Base-by-base conservation (phyloP, 2,888 invertebrate genomes). In the Adineta ricciae region DNA sequence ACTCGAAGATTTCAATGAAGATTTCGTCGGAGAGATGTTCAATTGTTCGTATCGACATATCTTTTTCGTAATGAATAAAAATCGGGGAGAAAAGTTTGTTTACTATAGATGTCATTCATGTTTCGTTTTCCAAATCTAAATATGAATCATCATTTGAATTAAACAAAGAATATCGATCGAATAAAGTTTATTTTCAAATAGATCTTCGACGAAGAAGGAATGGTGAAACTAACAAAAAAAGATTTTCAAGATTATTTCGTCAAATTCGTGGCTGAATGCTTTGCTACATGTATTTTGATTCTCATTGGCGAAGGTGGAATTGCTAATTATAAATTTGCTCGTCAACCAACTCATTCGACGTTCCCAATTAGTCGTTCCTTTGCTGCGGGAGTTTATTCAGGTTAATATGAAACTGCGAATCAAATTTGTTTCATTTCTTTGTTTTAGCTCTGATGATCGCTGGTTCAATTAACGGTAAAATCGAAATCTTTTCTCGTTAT, bases 381-480 rank as follows among this genome's bases (percentile, higher is more conserved):
- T 36, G 85, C 84, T 21, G 49, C 84, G 41, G 78, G 84, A 24
- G 78, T 49, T 27, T 54, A 83, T 83, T 8, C 52, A 5, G 85
- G 83, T 27, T 52, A 83, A 54, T 32, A 14, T 64, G 5, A 8
- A 8, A 46, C 11, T 46, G 5, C 46, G 46, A 46, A 46, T 46
- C 11, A 46, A 46, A 46, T 8, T 46, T n/a, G n/a, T 1, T 11
- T 27, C 9, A 46, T 11, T 56, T 56, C 4, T 1, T 56, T n/a
- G 0, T 56, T 27, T 27, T 64, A 64, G 64, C 64, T 19, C 19
- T 64, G 0, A 73, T 84, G 21, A 16, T 85, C 16, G 85, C 82
- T 2, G 85, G 85, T 27, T 72, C 83, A 52, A 46, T 84, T 19
- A 83, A 73, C 73, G 85, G 85, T 85, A 85, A 85, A 8, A 41